These are phyloP conservation scores for Diphyllodes magnificus DNA, from an alignment of 2,113 vertebrate species.

Conservation along the genomic window DNA sequence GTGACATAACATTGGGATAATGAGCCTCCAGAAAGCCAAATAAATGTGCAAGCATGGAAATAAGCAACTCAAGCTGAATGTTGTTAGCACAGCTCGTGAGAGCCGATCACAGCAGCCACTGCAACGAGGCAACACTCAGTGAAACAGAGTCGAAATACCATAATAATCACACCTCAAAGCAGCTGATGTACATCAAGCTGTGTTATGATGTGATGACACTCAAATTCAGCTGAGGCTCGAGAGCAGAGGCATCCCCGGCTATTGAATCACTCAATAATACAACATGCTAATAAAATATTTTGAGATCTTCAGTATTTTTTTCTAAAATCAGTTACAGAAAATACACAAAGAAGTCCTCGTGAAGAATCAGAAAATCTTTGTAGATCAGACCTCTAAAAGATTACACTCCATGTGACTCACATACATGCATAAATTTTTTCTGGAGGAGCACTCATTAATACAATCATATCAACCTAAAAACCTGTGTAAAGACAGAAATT, in stretches of 20 bases:
- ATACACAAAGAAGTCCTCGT: neutral
- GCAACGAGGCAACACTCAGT: neutral
- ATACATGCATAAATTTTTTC: neutral
- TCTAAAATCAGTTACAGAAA: neutral
- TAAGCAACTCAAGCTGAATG: neutral
- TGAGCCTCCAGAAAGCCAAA: neutral
- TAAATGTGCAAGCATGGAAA: neutral
- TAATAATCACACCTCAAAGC: neutral
- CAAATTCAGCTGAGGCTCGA: neutral
- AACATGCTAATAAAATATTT: neutral
- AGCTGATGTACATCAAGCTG: neutral
- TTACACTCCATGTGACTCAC: neutral
- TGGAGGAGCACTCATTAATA: neutral
- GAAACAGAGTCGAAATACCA: neutral
- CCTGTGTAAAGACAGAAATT: neutral
- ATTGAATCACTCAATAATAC: neutral
- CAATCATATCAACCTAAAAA: neutral
- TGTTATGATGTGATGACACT: neutral
- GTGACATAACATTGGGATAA: neutral
- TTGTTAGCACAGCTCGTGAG: neutral
- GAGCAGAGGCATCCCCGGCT: neutral
- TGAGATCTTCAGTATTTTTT: neutral
- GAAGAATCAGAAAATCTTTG: neutral
- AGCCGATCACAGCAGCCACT: neutral
- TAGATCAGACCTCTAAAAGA: neutral